These are phyloP conservation scores for Rhagologus leucostigma DNA, from an alignment of 2,113 vertebrate species.

Conservation along the genomic window DNA sequence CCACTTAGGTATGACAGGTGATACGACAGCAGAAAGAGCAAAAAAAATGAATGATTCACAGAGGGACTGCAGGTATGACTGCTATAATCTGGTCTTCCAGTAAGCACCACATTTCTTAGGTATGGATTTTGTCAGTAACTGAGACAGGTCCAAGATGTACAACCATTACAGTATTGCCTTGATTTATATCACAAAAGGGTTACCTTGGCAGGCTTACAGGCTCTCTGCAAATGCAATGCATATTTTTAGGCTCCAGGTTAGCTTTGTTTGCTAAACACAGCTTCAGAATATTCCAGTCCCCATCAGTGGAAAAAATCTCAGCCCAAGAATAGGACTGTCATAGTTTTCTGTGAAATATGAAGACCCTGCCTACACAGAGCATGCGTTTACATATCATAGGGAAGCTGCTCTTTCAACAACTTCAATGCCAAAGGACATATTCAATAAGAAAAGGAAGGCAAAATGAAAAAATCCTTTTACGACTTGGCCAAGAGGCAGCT, in stretches of 20 bases:
- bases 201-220: not conserved
- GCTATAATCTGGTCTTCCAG: not conserved
- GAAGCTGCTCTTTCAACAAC: conserved; percentile 3
- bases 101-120: not conserved
- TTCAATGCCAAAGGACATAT: not conserved
- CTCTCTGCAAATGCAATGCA: not conserved
- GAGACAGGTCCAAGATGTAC: accelerated
- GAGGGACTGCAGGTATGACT: not conserved
- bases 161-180: not conserved
- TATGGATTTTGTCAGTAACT: not conserved
- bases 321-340: conserved; percentile 48
- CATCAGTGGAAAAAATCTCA: conserved; percentile 52
- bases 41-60: not conserved
- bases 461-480: not conserved
- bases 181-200: not conserved
- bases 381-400: accelerated
- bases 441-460: not conserved
- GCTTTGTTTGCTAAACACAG: conserved; percentile 33
- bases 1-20: not conserved
- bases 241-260: conserved; percentile 24
- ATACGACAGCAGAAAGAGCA: not conserved
- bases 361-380: conserved; percentile 11
- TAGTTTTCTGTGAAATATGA: conserved; percentile 42
- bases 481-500: not conserved
- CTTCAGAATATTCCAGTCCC: not conserved